Base-by-base conservation (phyloP, 2,797 vertebrate genomes). In the Anguilla marmorata region DNA sequence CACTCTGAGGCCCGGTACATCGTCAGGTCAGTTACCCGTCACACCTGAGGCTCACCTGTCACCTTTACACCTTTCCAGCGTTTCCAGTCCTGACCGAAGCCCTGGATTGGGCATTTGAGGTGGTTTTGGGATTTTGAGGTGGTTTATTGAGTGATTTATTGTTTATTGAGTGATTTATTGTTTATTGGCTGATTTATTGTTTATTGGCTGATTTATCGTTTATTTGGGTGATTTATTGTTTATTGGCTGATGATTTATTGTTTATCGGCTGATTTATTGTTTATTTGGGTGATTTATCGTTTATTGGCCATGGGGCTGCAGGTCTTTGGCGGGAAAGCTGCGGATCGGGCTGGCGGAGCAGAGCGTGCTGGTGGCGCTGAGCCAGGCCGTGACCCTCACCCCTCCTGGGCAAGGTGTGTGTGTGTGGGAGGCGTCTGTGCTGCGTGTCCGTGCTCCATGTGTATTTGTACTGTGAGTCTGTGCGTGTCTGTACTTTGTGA, bases 341-440 rank as follows among this genome's bases (percentile, higher is more conserved):
- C 95, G 98, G 88, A 98, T 99, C 0, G 97, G 98, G 84, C 93
- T 99, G 91, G 97, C 98, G 0, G 97, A 98, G 91, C 98, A 97
- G 91, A 98, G 98, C 0, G 96, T 98, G 87, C 93, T 98, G 66
- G 93, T 96, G 0, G 97, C 97, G 1, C 92, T 99, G 0, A 96
- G 96, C 89, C 97, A 97, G 91, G 97, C 98, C 0, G 96, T 97
- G 88, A 97, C 97, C 87, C 95, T 98, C 88, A 98, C 97, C 0
- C 97, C 97, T 0, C 96, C 97, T 0, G 94, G 96, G 87, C 97
- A 98, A 97, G 97, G 98, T 90, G 1, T 84, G 86, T 66, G 85
- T 82, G 69, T 27, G 21, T 45, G 16, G 2, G 1, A 30, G 86
- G 37, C 9, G 58, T 63, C 83, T 91, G 56, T 83, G 85, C 90